Base-by-base conservation (phyloP, 2,113 vertebrate genomes). In the Phylloscopus whistleri region DNA sequence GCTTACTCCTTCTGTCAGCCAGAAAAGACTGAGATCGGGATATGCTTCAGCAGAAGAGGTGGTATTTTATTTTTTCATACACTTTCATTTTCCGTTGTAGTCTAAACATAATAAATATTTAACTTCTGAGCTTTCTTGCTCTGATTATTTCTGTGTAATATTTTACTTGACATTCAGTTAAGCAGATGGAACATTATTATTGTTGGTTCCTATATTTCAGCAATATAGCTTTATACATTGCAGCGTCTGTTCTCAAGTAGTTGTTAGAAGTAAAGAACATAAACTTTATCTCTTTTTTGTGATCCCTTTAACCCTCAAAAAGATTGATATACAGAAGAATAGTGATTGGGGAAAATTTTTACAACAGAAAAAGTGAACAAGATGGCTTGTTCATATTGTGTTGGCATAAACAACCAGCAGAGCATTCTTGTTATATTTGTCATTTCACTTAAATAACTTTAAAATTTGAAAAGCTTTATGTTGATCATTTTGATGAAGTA, bases 81-180 rank as follows among this genome's bases (percentile, higher is more conserved):
- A 31, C 12, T 84, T 78, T 24, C 14, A 35, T 90, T 87, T 56
- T 81, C 53, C n/a, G 35, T 59, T 91, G 60, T 26, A 87, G 60
- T 87, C 85, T 64, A 81, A 94, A 67, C 20, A 60, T 48, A 62
- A 92, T 69, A 85, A 94, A 93, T 95, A 87, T 91, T 95, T 94
- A 93, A 96, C 89, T 90, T 84, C 73, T 87, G 77, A 81, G 60
- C 26, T 89, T 89, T 78, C 64, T 89, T 94, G 80, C 86, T 93
- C 76, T 67, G 69, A 70, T 89, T 94, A 56, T 75, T 60, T 77
- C 64, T 72, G 73, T 84, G 43, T 75, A 94, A 94, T 92, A 89
- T 87, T 94, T 94, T 81, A 86, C 91, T 78, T 87, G 43, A 62
- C 53, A 66, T 73, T 85, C 67, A 63, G 22, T 63, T 78, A 89